A percentile compares a stretch with the other conserved stretches of the same genome.
These are phyloP conservation scores for Poicephalus gulielmi DNA, from an alignment of 2,113 vertebrate genomes.

Conservation along the genomic window DNA sequence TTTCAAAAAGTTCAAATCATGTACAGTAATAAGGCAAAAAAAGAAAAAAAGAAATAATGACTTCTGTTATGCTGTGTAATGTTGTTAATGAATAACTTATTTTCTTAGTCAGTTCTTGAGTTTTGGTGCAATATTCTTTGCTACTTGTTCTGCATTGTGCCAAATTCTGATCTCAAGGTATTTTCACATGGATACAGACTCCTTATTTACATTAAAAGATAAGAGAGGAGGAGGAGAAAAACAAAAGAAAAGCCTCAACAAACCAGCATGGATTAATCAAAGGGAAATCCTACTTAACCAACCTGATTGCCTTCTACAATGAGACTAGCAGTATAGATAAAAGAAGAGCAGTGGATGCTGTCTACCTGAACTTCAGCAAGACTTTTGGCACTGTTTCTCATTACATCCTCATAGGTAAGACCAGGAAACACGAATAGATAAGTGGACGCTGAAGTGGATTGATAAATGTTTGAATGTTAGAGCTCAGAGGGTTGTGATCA, in stretches of 20 bases:
- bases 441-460: neutral
- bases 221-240: neutral
- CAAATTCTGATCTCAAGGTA: neutral
- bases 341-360: neutral
- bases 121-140: neutral
- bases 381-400: neutral
- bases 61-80: neutral
- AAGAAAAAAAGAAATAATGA: neutral
- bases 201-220: neutral
- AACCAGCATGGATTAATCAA: neutral
- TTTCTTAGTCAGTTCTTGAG: neutral
- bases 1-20: constrained; percentile 21
- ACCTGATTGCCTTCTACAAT: neutral
- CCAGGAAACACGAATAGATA: neutral
- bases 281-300: neutral
- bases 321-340: neutral
- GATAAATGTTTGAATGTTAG: neutral
- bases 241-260: neutral
- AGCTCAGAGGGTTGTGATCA: neutral
- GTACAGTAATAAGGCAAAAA: neutral
- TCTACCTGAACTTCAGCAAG: neutral
- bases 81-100: neutral
- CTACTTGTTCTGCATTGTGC: neutral
- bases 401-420: neutral
- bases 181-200: neutral